phyloP scores from a whole-genome alignment of 1,140 invertebrate species.

The Aradophagus sp. region DNA sequence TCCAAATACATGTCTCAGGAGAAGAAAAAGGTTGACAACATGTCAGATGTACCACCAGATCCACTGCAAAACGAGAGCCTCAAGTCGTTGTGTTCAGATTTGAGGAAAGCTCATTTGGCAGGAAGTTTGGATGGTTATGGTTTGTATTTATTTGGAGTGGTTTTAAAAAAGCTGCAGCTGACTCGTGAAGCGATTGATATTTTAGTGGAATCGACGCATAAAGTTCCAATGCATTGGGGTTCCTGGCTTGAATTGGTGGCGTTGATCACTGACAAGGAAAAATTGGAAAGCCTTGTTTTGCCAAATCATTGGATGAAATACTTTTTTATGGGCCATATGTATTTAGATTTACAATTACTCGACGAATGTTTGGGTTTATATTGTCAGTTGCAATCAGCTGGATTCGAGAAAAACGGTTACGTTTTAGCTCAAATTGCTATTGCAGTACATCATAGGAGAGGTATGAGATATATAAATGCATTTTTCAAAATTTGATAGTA shows the following conservation, averaged over 20 bases:
- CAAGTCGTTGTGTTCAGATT: constrained; percentile 76
- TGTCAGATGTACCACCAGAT: constrained; percentile 83
- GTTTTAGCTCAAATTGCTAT: constrained; percentile 94
- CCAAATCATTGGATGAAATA: constrained; percentile 96
- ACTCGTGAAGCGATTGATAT: constrained; percentile 83
- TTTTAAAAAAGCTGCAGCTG: constrained; percentile 91
- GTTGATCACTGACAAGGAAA: constrained; percentile 86
- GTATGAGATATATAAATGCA: constrained; percentile 76
- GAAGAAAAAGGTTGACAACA: constrained; percentile 90
- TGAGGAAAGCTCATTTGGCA: constrained; percentile 77
- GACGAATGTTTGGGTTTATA: constrained; percentile 93
- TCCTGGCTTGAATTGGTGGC: constrained; percentile 94
- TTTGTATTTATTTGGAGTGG: constrained; percentile 93
- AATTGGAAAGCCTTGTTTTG: constrained; percentile 80
- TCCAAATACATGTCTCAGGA: constrained; percentile 91
- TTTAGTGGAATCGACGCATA: constrained; percentile 84
- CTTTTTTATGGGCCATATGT: constrained; percentile 93
- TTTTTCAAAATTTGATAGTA: no score
- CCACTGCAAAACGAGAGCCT: constrained; percentile 77
- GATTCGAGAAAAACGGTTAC: constrained; percentile 91
- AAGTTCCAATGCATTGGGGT: constrained; percentile 91
- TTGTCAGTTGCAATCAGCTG: constrained; percentile 82
- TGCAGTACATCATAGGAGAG: constrained; percentile 93
- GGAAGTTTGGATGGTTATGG: constrained; percentile 89
- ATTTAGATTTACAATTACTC: constrained; percentile 91